These are phyloP conservation scores for Microtus oregoni DNA, from an alignment of 2,113 vertebrate genomes.

Conservation along the genomic window DNA sequence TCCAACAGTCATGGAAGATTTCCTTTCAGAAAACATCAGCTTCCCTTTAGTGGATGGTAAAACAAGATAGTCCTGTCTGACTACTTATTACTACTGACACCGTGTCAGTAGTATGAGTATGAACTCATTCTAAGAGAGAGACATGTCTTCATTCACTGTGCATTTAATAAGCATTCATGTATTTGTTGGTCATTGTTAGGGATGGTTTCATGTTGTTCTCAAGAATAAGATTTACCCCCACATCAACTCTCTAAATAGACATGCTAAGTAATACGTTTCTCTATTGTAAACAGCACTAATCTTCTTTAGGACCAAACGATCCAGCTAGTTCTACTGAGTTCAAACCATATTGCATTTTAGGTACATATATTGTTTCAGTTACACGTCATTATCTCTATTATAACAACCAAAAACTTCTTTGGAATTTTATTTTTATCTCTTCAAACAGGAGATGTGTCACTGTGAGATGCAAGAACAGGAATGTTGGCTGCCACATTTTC, in stretches of 20 bases:
- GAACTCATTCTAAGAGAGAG: constrained; percentile 18
- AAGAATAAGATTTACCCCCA: too few species aligned
- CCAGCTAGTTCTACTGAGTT: background rate
- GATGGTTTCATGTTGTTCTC: background rate
- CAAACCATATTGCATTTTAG: background rate
- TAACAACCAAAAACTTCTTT: background rate
- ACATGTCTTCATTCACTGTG: background rate
- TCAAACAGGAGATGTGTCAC: background rate
- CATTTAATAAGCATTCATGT: background rate
- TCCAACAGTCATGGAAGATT: background rate
- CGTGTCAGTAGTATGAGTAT: background rate
- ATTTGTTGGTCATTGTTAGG: background rate
- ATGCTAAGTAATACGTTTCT: background rate
- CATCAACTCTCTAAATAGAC: background rate
- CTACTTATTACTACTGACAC: background rate
- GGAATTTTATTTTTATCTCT: background rate
- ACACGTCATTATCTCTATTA: background rate
- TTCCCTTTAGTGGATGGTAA: background rate
- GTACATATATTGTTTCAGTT: background rate
- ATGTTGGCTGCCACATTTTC: background rate
- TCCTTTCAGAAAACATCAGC: background rate
- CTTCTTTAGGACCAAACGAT: background rate
- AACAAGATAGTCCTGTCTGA: background rate
- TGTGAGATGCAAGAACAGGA: background rate
- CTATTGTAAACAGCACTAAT: background rate